These are phyloP conservation scores for Centrocercus urophasianus DNA, from an alignment of 2,113 vertebrate species.

Conservation along the genomic window DNA sequence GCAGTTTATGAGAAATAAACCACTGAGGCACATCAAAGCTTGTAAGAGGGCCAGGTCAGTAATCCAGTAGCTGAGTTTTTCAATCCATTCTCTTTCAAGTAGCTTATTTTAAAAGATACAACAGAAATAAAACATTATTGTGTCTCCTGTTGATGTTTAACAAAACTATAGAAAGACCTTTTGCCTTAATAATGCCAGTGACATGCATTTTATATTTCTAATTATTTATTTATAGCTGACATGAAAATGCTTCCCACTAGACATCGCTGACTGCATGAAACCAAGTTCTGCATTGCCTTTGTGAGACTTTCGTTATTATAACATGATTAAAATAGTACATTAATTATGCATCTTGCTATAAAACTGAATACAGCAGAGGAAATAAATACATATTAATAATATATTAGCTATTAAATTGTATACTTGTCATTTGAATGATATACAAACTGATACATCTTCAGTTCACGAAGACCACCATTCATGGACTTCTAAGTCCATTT, in stretches of 20 bases:
- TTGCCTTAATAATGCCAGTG: conserved; percentile 70
- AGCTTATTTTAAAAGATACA: conserved; percentile 39
- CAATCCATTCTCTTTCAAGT: conserved; percentile 56
- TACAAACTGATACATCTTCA: conserved; percentile 50
- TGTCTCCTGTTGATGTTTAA: conserved; percentile 54
- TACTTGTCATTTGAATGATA: conserved; percentile 69
- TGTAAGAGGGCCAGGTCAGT: conserved; percentile 17
- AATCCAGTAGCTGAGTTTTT: conserved; percentile 46
- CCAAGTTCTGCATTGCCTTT: conserved; percentile 64
- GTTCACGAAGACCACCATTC: conserved; percentile 1
- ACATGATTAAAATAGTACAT: conserved; percentile 77
- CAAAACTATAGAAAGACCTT: conserved; percentile 55
- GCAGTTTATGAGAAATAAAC: conserved; percentile 53
- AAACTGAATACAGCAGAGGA: conserved; percentile 71
- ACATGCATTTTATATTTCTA: conserved; percentile 68
- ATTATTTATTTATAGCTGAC: conserved; percentile 76
- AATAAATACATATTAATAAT: conserved; percentile 80
- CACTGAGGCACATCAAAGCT: conserved; percentile 31
- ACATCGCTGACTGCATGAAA: conserved; percentile 61
- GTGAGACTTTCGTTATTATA: conserved; percentile 74
- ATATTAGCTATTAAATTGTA: conserved; percentile 75
- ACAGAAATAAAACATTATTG: conserved; percentile 19
- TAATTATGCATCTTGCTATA: conserved; percentile 79
- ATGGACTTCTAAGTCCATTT: conserved; percentile 21
- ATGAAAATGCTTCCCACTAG: conserved; percentile 70